A percentile compares a stretch with the other conserved stretches of the same genome.
phyloP scores from a whole-genome alignment of 2,113 vertebrate genomes.

The Oxyura jamaicensis region DNA sequence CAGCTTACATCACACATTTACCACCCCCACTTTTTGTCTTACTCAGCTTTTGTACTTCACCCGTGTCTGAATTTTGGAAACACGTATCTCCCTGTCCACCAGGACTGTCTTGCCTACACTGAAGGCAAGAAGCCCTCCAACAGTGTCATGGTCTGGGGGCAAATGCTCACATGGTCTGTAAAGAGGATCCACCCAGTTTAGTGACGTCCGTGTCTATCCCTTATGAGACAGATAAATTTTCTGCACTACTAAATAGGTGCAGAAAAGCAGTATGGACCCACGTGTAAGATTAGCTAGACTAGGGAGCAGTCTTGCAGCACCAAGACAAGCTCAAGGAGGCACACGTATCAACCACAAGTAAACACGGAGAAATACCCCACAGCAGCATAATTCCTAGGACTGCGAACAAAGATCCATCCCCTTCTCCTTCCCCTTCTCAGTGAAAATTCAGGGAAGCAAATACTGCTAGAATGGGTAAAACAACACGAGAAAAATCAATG shows the following conservation, averaged over 20 bases:
- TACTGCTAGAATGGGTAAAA: background rate
- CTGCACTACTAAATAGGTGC: too few relatives aligned
- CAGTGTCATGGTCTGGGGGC: fast-evolving
- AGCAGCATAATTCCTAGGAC: background rate
- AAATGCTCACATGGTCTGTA: background rate
- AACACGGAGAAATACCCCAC: background rate
- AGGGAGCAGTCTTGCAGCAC: background rate
- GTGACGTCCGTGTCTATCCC: background rate
- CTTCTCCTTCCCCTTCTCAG: background rate
- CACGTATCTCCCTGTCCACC: background rate
- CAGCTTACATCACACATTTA: background rate
- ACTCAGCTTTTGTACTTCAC: background rate
- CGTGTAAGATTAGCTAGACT: fast-evolving
- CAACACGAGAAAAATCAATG: background rate
- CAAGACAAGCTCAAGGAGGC: background rate
- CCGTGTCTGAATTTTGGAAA: background rate
- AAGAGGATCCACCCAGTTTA: background rate
- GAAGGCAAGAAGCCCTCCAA: background rate
- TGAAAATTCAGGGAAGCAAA: background rate
- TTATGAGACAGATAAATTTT: too few relatives aligned
- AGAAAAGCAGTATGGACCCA: background rate
- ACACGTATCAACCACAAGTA: background rate
- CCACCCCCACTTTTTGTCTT: background rate
- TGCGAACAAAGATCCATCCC: background rate
- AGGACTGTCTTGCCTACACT: background rate